Base-by-base conservation (phyloP, 2,113 vertebrate genomes). In the Manacus vitellinus region DNA sequence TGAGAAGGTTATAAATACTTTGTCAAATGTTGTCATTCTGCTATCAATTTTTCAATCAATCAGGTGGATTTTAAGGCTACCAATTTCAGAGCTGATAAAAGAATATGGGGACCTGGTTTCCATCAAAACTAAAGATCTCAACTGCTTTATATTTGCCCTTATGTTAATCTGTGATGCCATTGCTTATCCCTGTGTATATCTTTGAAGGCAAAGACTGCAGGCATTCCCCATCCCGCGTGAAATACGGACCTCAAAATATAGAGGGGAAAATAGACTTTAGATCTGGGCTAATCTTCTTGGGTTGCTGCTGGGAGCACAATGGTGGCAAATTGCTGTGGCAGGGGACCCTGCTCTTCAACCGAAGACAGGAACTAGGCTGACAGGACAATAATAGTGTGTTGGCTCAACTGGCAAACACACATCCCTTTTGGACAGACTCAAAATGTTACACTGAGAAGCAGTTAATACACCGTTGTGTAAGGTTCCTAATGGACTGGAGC, bases 401-500 rank as follows among this genome's bases (percentile, higher is more conserved):
- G 93, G 97, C 61, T 95, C 31, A 96, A 95, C 88, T 97, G 96
- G 83, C 89, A 96, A 89, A 96, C 66, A 72, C 92, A 92, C 90
- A 93, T 93, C 56, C 61, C 82, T 91, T 97, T 97, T 94, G 94
- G 86, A 95, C 79, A 94, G 96, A 89, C 96, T 54, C 76, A 95
- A 96, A 97, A 96, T 95, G 95, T 94, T 94, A 95, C 81, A 82
- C 14, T 93, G 97, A 94, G 92, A 94, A 97, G 88, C 80, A 96
- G 96, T 97, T 98, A 97, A 98, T 94, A 97, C 97, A 97, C 91
- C 55, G 94, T 97, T 98, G 96, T 98, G 96, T 92, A 97, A 98
- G 89, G 95, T 95, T 94, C 94, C 97, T 97, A 92, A 93, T 96
- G 97, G 97, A 98, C 78, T 91, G 88, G 71, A 96, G 97, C 96